Evolutionary conservation across 2,113 vertebrate species (phyloP).

Genomic region (Uropsilus gracilis): DNA sequence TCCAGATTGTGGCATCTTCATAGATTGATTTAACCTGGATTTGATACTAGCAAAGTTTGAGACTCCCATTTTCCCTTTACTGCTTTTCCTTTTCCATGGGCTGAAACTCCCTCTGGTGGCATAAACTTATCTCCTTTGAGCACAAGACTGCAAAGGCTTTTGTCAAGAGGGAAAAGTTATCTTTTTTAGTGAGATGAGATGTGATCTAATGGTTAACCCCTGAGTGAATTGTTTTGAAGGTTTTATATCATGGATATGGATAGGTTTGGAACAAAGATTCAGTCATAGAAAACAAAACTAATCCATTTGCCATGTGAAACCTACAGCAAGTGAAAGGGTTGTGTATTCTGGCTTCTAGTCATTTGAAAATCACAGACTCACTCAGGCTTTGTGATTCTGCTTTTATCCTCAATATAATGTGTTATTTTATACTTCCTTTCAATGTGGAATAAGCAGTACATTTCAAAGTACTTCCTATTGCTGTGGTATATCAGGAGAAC

Average conservation of each 20-base stretch:
- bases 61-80: background rate
- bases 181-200: background rate
- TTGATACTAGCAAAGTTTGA: background rate
- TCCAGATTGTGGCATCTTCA: background rate
- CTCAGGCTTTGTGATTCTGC: background rate
- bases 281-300: background rate
- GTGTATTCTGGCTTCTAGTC: background rate
- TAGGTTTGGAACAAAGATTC: slow-evolving; percentile 38
- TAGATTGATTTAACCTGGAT: background rate
- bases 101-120: slow-evolving; percentile 65
- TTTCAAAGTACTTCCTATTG: background rate
- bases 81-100: background rate
- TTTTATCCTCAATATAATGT: background rate
- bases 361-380: background rate
- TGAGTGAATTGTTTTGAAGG: background rate
- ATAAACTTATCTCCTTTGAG: background rate
- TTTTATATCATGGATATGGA: background rate
- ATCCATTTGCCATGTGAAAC: background rate
- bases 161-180: background rate
- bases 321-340: background rate
- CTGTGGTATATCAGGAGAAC: background rate
- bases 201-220: background rate
- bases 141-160: background rate
- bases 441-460: background rate
- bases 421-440: background rate